Conservation (phyloP, 92 coral and sea anemone species). For the Chrysogorgia sp. region DNA sequence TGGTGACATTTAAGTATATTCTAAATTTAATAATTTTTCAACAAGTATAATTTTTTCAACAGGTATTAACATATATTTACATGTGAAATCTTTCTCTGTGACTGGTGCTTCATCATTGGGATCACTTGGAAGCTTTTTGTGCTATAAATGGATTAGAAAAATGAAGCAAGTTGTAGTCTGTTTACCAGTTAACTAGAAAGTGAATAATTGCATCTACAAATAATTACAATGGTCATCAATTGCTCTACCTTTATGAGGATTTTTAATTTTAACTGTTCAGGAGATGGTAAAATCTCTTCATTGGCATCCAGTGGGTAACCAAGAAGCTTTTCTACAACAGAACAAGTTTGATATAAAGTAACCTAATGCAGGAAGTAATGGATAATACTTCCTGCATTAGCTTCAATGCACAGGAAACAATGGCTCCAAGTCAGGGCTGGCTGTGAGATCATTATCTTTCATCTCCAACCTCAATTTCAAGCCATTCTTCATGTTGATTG, state of each 20-base stretch:
- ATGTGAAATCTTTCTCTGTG: conserved; percentile 58
- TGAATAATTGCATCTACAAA: no score
- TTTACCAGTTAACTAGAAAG: not conserved
- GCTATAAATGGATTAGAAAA: conserved; percentile 55
- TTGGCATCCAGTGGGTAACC: conserved; percentile 73
- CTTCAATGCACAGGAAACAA: not conserved
- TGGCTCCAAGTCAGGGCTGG: no score
- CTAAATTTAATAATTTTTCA: no score
- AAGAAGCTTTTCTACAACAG: conserved; percentile 66
- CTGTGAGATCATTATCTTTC: no score
- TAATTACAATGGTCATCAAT: no score
- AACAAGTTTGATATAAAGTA: not conserved
- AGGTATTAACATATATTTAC: conserved; percentile 35
- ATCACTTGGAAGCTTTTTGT: conserved; percentile 94
- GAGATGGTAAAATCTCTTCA: conserved; percentile 85
- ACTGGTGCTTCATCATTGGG: conserved; percentile 47
- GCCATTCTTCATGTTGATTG: no score
- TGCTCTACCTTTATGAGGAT: conserved; percentile 82
- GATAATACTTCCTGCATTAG: no score
- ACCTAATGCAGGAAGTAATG: no score
- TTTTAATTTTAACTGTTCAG: conserved; percentile 74
- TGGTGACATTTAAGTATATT: no score
- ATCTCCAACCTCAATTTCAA: no score
- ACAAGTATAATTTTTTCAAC: no score
- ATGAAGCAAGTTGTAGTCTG: not conserved